These are phyloP conservation scores for Drosophila falleni DNA, from an alignment of 2,888 invertebrate species.

Conservation along the genomic window DNA sequence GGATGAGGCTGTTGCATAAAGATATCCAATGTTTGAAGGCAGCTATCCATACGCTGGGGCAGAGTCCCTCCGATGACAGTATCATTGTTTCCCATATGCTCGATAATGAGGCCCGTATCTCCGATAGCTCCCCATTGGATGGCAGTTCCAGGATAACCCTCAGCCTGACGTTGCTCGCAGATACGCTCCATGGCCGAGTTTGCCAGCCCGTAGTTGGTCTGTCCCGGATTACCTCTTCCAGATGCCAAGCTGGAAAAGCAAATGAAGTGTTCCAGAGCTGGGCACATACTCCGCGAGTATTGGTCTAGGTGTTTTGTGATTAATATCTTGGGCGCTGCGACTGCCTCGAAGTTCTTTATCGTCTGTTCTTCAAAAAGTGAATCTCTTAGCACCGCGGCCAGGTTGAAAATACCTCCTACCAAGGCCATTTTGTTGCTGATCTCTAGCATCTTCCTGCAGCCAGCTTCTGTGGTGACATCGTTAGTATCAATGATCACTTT, in stretches of 20 bases:
- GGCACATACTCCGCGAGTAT: constrained; percentile 91
- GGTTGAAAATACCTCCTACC: constrained; percentile 96
- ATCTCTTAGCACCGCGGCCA: constrained; percentile 96
- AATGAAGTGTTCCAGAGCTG: constrained; percentile 95
- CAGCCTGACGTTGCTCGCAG: constrained; percentile 93
- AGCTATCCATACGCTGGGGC: constrained; percentile 97
- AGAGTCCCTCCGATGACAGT: constrained; percentile 97
- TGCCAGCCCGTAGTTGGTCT: constrained; percentile 98
- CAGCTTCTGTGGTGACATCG: constrained; percentile 88
- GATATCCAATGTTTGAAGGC: constrained; percentile 93
- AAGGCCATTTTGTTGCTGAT: constrained; percentile 89
- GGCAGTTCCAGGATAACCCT: constrained; percentile 94
- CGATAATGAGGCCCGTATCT: constrained; percentile 96
- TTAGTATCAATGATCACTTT: constrained; percentile 88
- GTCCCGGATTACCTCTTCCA: constrained; percentile 98
- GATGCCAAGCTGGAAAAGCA: constrained; percentile 98
- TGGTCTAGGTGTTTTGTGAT: constrained; percentile 93
- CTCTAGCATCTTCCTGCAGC: constrained; percentile 88
- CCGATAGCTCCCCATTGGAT: constrained; percentile 99
- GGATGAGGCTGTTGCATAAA: constrained; percentile 96
- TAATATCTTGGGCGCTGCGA: constrained; percentile 93
- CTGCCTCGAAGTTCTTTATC: constrained; percentile 91
- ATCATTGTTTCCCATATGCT: constrained; percentile 95
- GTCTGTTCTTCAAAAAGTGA: constrained; percentile 94
- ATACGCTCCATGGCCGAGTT: constrained; percentile 99